Evolutionary conservation across 2,888 invertebrate genomes (phyloP), one percentile per base, ranked within the genome.

Genomic region (Erpobdella octoculata): DNA sequence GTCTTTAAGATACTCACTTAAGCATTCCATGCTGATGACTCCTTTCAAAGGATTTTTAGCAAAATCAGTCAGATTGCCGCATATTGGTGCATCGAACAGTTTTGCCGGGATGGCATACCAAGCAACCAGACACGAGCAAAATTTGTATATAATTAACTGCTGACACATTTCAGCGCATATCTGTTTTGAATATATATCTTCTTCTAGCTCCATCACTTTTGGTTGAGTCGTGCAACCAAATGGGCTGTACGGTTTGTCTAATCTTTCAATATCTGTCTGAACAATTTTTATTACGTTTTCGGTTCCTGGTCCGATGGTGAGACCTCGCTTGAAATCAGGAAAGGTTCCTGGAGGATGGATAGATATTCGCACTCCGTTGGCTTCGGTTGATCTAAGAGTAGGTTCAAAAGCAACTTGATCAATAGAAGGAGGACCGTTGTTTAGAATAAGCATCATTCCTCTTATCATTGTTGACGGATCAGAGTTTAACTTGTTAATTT

Each of bases 301-400:
- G 2, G 68, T 68, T 68, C 68, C 68, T 12, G 68, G 68, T 15
- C 41, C 68, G 41, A 68, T 28, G 38, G 15, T 68, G 25, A 68
- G 31, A 0, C 68, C 68, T 9, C 21, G 21, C n/a, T 68, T 48
- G 15, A 68, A 21, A 33, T 48, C 35, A 9, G 68, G 31, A 8
- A 21, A 48, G 12, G 33, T 48, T 35, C 53, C 68, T 1, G 48
- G 68, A 41, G 41, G 6, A 21, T 68, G 46, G 33, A 68, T 41
- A 8, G 46, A n/a, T 35, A 68, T 35, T 48, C 46, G 25, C 18
- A 68, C 31, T 33, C 68, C 68, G 9, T 33, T 68, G 9, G 41
- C 68, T 6, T 31, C 25, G 8, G 70, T 59, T n/a, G 36, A 35
- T 21, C 21, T 58, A 9, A 59, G 70, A 28, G 58, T 33, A 15